Base-by-base conservation (phyloP, 1,140 invertebrate genomes). In the Cherax destructor region DNA sequence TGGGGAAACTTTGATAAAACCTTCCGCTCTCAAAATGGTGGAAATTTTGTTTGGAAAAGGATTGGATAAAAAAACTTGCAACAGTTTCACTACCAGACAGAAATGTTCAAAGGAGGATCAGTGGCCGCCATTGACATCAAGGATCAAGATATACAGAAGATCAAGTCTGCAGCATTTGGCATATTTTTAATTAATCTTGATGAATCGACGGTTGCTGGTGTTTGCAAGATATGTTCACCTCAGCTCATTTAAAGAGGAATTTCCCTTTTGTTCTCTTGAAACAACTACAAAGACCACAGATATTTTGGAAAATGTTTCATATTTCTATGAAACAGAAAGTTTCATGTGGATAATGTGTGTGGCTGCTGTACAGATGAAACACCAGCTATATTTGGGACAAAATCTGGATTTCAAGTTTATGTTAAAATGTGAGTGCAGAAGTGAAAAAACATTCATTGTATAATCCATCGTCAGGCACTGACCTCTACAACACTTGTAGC, bases 1-100 rank as follows among this genome's bases (percentile, higher is more conserved):
- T n/a, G 80, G 76, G 49, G 65, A 85, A 56, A 91, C 83, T 69
- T 69, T 91, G 56, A 84, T 91, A n/a, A 83, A 85, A 21, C 61
- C 81, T 52, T 85, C 30, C 74, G 21, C 65, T 69, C 83, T 84
- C 59, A 84, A 84, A 4, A 84, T 84, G 83, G 83, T 41, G 83
- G 83, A 69, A 84, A 84, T 84, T 84, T 7, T 69, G 59, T 84
- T 84, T 41, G 83, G 59, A 84, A 84, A 84, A 69, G 16, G 1
- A 84, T 10, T 83, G 80, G 80, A 83, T n/a, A 24, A 59, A 56
- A 56, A 83, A 61, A 56, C 56, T 83, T 83, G 16, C 59, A 65
- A 21, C 56, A 56, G 65, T 84, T 84, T 47, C 83, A 72, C 61
- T 61, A 84, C 69, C 83, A 84, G 13, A 84, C 83, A 84, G 83